Percentiles rank a stretch among this genome's conserved stretches.
These are phyloP conservation scores for Osedax frankpressi DNA, from an alignment of 2,888 invertebrate genomes.

Conservation along the genomic window DNA sequence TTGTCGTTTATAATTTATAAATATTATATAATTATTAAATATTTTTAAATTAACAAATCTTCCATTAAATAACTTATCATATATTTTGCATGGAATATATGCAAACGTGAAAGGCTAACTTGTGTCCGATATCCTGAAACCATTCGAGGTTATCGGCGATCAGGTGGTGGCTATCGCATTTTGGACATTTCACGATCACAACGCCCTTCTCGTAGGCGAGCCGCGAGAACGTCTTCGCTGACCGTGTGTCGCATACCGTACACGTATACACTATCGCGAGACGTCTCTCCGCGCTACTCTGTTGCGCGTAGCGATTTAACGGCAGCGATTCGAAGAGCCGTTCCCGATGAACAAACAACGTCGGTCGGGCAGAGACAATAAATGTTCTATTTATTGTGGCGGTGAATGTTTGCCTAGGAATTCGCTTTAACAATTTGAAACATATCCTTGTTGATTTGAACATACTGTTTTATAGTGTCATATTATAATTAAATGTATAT, in stretches of 20 bases:
- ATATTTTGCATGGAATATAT: background rate
- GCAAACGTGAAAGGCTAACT: conserved; percentile 24
- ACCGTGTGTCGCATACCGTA: conserved; percentile 68
- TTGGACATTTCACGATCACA: conserved; percentile 76
- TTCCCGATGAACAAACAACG: no score
- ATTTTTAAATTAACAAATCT: no score
- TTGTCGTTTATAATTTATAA: background rate
- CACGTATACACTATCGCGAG: conserved; percentile 63
- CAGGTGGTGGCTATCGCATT: conserved; percentile 75
- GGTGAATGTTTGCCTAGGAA: no score
- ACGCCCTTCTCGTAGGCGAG: conserved; percentile 73
- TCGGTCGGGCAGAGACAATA: no score
- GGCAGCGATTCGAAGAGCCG: no score
- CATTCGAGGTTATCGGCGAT: conserved; percentile 92
- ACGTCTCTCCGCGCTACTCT: background rate
- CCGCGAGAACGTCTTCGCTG: conserved; percentile 69
- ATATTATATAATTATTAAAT: background rate
- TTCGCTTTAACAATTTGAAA: no score
- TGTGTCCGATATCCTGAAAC: conserved; percentile 62
- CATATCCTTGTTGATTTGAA: no score
- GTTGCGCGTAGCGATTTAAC: no score
- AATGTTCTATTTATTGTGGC: no score
- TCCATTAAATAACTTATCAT: no score
- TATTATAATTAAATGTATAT: no score
- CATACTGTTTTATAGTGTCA: no score